Evolutionary conservation across 2,888 invertebrate species (phyloP).

Genomic region (Folsomia manolachei): DNA sequence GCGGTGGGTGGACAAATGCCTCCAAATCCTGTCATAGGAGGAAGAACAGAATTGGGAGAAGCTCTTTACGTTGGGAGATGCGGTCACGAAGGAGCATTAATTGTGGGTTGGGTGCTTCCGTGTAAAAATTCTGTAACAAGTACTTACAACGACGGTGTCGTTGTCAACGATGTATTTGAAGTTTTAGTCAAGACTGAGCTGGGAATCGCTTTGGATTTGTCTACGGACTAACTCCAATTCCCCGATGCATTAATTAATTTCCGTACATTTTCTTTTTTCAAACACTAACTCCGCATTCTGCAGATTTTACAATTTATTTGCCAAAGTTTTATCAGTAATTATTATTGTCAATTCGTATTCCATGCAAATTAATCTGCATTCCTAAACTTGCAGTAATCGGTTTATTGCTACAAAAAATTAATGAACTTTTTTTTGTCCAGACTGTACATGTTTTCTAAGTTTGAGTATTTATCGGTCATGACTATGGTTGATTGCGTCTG

Average conservation of each 20-base stretch:
- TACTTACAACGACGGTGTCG: neutral
- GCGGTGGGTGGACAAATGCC: neutral
- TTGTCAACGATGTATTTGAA: neutral
- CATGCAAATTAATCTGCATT: no score
- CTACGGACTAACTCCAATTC: neutral
- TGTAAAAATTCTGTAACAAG: neutral
- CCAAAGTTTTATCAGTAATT: no score
- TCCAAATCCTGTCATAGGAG: neutral
- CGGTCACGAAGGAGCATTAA: neutral
- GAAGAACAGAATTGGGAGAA: conserved; percentile 2
- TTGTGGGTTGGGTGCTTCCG: neutral
- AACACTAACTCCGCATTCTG: neutral
- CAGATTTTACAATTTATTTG: neutral
- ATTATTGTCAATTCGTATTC: no score
- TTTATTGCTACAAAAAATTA: no score
- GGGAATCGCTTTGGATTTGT: conserved; percentile 9
- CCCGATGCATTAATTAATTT: neutral
- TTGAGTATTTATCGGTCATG: no score
- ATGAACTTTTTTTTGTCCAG: no score
- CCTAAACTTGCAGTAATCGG: no score
- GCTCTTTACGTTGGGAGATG: conserved; percentile 10
- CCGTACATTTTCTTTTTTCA: neutral
- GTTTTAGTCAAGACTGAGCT: conserved; percentile 15
- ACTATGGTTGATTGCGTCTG: no score
- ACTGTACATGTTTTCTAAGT: no score